A percentile compares a stretch with the other conserved stretches of the same genome.
Evolutionary conservation across 2,797 vertebrate species (phyloP).

Genomic region (Poecilia picta): DNA sequence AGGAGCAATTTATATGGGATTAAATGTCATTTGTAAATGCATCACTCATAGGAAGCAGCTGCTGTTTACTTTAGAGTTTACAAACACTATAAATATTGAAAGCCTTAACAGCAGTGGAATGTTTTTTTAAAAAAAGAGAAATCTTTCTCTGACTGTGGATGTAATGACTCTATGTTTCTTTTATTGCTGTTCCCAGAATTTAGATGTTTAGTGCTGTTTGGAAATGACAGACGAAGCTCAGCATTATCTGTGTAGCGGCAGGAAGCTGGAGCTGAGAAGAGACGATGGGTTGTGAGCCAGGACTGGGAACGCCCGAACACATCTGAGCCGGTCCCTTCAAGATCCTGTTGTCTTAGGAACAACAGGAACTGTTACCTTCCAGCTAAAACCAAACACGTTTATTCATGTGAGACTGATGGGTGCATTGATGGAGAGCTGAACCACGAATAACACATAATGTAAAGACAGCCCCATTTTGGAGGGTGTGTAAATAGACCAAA

Average conservation of each 20-base stretch:
- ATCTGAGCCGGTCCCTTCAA: background rate
- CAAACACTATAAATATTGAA: slow-evolving; percentile 5
- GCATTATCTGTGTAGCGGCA: background rate
- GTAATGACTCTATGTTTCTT: background rate
- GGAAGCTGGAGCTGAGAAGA: background rate
- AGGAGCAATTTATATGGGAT: background rate
- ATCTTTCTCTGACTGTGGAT: background rate
- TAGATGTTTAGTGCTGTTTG: background rate
- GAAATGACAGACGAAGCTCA: background rate
- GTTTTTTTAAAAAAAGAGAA: background rate
- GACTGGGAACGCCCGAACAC: background rate
- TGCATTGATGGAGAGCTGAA: slow-evolving; percentile 34
- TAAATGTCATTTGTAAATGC: background rate
- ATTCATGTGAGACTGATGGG: slow-evolving; percentile 33
- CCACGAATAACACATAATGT: slow-evolving; percentile 18
- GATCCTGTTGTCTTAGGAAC: background rate
- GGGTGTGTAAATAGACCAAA: slow-evolving; percentile 34
- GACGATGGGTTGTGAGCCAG: background rate
- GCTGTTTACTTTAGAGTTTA: background rate
- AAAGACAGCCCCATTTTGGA: slow-evolving; percentile 9
- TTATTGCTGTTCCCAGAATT: background rate
- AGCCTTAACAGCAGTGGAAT: background rate
- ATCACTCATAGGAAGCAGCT: background rate
- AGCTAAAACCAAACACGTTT: slow-evolving; percentile 41
- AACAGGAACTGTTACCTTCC: no score